A percentile compares a stretch with the other conserved stretches of the same genome.
These are phyloP conservation scores for Phalloptychus januarius DNA, from an alignment of 2,797 vertebrate species.

Conservation along the genomic window DNA sequence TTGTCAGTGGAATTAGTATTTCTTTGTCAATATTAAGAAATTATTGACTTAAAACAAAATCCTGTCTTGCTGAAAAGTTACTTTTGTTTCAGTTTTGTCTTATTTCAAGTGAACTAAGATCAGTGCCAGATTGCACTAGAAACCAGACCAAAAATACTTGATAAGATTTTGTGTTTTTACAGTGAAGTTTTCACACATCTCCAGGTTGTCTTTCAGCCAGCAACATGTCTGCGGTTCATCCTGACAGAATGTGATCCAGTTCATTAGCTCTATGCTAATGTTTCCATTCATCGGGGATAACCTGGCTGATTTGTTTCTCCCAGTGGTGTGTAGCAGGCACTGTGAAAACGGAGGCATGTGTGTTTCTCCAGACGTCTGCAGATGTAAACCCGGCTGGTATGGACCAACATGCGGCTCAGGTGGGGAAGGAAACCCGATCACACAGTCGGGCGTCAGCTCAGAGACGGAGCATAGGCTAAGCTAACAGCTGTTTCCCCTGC, in stretches of 20 bases:
- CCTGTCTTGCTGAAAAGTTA: too few relatives aligned
- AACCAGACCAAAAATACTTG: too few relatives aligned
- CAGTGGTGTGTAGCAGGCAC: constrained; percentile 93
- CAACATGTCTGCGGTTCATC: neutral
- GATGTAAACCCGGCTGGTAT: constrained; percentile 87
- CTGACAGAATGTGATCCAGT: neutral
- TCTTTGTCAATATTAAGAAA: too few relatives aligned
- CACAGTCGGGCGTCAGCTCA: neutral
- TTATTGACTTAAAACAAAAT: too few relatives aligned
- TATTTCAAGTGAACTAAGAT: too few relatives aligned
- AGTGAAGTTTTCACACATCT: neutral
- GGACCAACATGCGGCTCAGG: constrained; percentile 91
- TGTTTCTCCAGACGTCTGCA: constrained; percentile 86
- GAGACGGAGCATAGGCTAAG: too few relatives aligned
- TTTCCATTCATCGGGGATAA: constrained; percentile 4
- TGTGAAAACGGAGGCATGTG: constrained; percentile 93
- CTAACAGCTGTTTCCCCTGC: constrained; percentile 16
- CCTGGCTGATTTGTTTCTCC: constrained; percentile 10
- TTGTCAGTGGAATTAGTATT: too few relatives aligned
- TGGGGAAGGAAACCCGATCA: constrained; percentile 50
- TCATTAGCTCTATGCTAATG: neutral
- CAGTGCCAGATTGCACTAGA: too few relatives aligned
- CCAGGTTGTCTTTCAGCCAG: neutral
- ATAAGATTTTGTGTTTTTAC: too few relatives aligned
- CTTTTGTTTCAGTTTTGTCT: too few relatives aligned